Percentiles rank a stretch among this genome's conserved stretches.
These are phyloP conservation scores for Drosophila albomicans DNA, from an alignment of 1,140 invertebrate species.

Conservation along the genomic window DNA sequence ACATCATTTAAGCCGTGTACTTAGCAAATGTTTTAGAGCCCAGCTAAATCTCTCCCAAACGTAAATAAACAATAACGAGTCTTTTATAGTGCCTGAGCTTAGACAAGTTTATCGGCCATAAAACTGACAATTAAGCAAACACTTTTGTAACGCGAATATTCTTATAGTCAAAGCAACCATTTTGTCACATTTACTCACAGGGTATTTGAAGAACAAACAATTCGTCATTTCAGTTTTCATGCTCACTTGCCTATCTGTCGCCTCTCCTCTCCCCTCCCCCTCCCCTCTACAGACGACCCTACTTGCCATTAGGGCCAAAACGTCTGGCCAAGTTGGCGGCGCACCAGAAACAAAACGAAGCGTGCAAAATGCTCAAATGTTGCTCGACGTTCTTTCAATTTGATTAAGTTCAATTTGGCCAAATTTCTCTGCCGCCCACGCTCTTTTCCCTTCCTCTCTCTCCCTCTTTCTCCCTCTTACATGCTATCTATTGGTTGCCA, in stretches of 20 bases:
- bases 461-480: not conserved
- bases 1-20: conserved; percentile 8
- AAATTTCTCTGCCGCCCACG: conserved; percentile 36
- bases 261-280: not conserved
- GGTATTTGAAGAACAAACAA: conserved; percentile 25
- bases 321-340: conserved; percentile 41
- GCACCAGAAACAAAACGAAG: conserved; percentile 59
- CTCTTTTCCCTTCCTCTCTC: not conserved
- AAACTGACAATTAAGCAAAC: not conserved
- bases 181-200: not conserved
- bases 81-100: not conserved
- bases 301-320: conserved; percentile 40
- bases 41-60: not conserved
- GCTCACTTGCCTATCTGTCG: conserved; percentile 39
- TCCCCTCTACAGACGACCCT: not conserved
- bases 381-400: conserved; percentile 75
- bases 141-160: not conserved
- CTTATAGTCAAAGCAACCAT: not conserved
- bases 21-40: not conserved
- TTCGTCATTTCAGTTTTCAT: conserved; percentile 48
- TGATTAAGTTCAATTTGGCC: conserved; percentile 81
- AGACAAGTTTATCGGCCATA: not conserved
- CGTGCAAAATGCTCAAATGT: conserved; percentile 63
- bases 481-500: conserved; percentile 33
- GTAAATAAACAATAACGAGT: not conserved